A percentile compares a stretch with the other conserved stretches of the same genome.
Conservation (phyloP, 1,140 invertebrate genomes). For the Battus philenor region DNA sequence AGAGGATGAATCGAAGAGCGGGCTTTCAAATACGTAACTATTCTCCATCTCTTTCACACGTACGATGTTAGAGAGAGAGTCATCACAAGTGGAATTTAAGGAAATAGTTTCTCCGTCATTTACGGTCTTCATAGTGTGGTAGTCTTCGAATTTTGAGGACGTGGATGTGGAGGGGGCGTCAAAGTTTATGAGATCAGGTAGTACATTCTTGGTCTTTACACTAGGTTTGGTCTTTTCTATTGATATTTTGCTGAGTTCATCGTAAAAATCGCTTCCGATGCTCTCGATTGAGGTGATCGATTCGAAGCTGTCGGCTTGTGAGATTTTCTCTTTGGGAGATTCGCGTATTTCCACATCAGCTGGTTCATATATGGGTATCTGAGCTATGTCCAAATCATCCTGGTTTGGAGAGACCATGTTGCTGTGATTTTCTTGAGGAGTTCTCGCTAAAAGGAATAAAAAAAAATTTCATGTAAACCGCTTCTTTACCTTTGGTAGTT, state of each 20-base stretch:
- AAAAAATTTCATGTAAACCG: no score
- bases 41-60: constrained; percentile 11
- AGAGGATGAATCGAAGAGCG: constrained; percentile 1
- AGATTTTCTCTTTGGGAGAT: constrained; percentile 34
- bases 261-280: constrained; percentile 48
- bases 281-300: constrained; percentile 53
- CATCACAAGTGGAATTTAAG: constrained; percentile 13
- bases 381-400: constrained; percentile 42
- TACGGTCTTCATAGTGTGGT: constrained; percentile 36
- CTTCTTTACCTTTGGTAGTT: no score
- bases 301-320: constrained; percentile 42
- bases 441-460: constrained; percentile 27
- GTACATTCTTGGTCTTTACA: constrained; percentile 39
- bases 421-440: constrained; percentile 8
- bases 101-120: constrained; percentile 20
- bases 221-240: constrained; percentile 38
- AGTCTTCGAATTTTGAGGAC: constrained; percentile 41
- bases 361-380: constrained; percentile 63
- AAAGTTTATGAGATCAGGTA: constrained; percentile 63
- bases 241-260: constrained; percentile 46
- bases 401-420: constrained; percentile 2
- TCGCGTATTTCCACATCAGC: constrained; percentile 48
- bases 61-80: not conserved
- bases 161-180: constrained; percentile 50
- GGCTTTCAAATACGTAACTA: constrained; percentile 9